phyloP scores from a whole-genome alignment of 2,888 invertebrate species.

The Metacarcinus magister region DNA sequence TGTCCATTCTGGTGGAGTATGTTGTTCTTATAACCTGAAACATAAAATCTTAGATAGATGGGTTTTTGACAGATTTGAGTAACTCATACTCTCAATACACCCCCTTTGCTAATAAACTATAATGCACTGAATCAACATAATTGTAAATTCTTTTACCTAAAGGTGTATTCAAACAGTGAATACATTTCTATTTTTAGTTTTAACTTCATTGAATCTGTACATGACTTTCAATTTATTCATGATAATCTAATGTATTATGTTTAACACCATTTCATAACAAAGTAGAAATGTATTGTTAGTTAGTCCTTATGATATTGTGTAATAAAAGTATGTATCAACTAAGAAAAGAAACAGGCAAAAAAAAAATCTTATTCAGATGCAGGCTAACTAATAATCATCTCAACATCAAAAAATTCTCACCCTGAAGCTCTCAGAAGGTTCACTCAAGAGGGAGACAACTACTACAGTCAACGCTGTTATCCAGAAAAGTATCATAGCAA shows the following conservation, averaged over 20 bases:
- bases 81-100: neutral
- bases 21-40: conserved; percentile 83
- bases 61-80: neutral
- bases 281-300: neutral
- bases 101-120: neutral
- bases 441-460: conserved; percentile 84
- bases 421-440: conserved; percentile 83
- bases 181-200: neutral
- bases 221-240: neutral
- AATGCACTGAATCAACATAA: neutral
- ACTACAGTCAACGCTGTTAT: conserved; percentile 84
- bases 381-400: neutral
- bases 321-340: neutral
- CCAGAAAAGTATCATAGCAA: conserved; percentile 85
- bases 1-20: conserved; percentile 83
- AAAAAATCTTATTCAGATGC: neutral
- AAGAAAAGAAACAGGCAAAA: neutral
- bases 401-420: conserved; percentile 59
- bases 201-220: neutral
- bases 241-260: neutral
- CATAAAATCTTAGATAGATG: neutral
- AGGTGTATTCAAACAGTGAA: neutral
- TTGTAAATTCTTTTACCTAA: neutral
- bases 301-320: too few relatives aligned
- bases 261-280: neutral